Conservation (phyloP, 2,888 invertebrate species). For the Drosophila melanosoma region DNA sequence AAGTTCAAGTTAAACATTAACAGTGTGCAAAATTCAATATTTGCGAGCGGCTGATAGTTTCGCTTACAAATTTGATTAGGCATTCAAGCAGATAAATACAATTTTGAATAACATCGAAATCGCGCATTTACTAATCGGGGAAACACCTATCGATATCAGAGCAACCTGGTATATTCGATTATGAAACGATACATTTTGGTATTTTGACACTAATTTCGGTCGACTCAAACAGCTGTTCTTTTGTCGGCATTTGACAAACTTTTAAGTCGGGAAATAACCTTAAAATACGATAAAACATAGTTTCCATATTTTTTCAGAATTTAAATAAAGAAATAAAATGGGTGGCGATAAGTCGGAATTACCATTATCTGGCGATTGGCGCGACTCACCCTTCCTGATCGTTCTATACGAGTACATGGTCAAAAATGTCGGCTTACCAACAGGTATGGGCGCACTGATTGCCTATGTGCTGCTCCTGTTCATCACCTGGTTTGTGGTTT, state of each 20-base stretch:
- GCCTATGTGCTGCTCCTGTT: constrained; percentile 68
- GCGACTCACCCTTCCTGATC: constrained; percentile 25
- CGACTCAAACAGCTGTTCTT: constrained; percentile 23
- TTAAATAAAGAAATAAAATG: constrained; percentile 25
- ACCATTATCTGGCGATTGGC: constrained; percentile 40
- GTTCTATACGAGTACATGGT: constrained; percentile 69
- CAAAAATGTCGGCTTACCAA: constrained; percentile 64
- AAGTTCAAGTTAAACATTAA: constrained; percentile 49
- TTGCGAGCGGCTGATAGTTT: too few relatives aligned
- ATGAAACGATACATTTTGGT: background rate
- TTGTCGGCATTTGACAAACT: background rate
- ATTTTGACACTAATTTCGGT: constrained; percentile 5
- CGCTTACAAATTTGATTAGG: background rate
- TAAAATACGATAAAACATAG: background rate
- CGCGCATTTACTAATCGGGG: constrained; percentile 13
- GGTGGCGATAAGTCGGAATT: background rate
- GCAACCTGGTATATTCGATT: constrained; percentile 2
- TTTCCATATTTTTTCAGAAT: background rate
- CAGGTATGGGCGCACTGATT: constrained; percentile 61
- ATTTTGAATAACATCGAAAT: background rate
- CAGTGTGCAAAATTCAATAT: constrained; percentile 18
- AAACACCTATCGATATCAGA: constrained; percentile 37
- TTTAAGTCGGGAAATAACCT: constrained; percentile 9
- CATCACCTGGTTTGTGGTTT: constrained; percentile 70
- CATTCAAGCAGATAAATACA: background rate